Evolutionary conservation across 2,888 invertebrate genomes (phyloP).

Genomic region (Linnaemya vulpina): DNA sequence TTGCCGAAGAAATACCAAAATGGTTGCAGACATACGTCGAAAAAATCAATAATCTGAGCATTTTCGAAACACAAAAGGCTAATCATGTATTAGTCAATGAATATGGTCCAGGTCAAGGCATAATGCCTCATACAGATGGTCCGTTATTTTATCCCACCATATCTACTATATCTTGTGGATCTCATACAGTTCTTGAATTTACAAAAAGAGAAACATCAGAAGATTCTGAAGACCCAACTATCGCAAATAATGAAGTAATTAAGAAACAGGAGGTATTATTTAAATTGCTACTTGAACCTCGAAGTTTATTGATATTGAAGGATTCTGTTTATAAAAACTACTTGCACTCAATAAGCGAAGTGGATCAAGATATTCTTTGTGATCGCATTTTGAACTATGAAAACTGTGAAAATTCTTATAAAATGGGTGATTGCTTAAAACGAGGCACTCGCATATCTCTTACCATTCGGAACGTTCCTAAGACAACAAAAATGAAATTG

Average conservation of each 20-base stretch:
- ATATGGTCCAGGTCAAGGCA: slow-evolving; percentile 96
- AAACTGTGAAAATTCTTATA: slow-evolving; percentile 85
- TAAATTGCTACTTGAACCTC: slow-evolving; percentile 91
- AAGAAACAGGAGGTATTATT: slow-evolving; percentile 83
- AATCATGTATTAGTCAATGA: slow-evolving; percentile 98
- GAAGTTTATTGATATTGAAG: slow-evolving; percentile 93
- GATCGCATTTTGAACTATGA: slow-evolving; percentile 86
- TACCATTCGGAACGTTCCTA: slow-evolving; percentile 96
- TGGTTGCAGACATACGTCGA: slow-evolving; percentile 91
- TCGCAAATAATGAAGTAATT: slow-evolving; percentile 5
- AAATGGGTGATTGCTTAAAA: slow-evolving; percentile 86
- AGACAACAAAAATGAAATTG: slow-evolving; percentile 90
- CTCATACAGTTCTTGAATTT: slow-evolving; percentile 95
- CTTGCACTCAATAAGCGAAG: slow-evolving; percentile 93
- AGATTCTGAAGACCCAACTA: slow-evolving; percentile 69
- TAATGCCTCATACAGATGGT: slow-evolving; percentile 98
- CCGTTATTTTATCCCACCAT: slow-evolving; percentile 96
- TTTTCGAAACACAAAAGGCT: slow-evolving; percentile 88
- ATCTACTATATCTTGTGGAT: slow-evolving; percentile 95
- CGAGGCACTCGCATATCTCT: slow-evolving; percentile 93
- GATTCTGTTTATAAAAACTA: slow-evolving; percentile 92
- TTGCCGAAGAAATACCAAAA: slow-evolving; percentile 92
- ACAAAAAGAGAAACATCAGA: slow-evolving; percentile 74
- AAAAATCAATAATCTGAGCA: slow-evolving; percentile 85
- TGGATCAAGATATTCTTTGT: slow-evolving; percentile 86